A percentile compares a stretch with the other conserved stretches of the same genome.
These are phyloP conservation scores for Cryptocephalus moraei DNA, from an alignment of 2,888 invertebrate genomes.

Conservation along the genomic window DNA sequence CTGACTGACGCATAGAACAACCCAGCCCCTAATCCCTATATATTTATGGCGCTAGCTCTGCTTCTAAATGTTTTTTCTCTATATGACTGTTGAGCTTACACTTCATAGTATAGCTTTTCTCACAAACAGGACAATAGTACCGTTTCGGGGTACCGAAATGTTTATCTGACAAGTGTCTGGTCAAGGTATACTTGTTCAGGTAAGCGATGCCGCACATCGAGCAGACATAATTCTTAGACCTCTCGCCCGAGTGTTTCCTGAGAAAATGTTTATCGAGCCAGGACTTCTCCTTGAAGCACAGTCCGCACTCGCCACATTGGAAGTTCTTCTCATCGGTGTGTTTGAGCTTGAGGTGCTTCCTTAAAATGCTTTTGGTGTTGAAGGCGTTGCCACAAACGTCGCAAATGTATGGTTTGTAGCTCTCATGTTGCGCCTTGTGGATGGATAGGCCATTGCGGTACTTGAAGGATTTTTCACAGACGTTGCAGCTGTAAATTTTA, in stretches of 20 bases:
- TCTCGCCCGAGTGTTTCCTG: constrained; percentile 9
- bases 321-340: constrained; percentile 23
- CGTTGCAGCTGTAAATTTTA: constrained; percentile 20
- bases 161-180: constrained; percentile 11
- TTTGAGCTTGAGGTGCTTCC: constrained; percentile 22
- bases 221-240: constrained; percentile 12
- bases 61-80: constrained; percentile 8
- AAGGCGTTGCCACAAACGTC: constrained; percentile 25
- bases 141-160: constrained; percentile 9
- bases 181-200: constrained; percentile 12
- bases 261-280: constrained; percentile 24
- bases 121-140: constrained; percentile 11
- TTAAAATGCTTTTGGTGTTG: constrained; percentile 23
- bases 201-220: constrained; percentile 9
- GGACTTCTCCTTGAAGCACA: constrained; percentile 23
- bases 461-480: constrained; percentile 24
- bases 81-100: constrained; percentile 11
- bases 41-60: no score
- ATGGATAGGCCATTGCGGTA: constrained; percentile 23
- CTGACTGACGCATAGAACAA: no score
- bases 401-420: constrained; percentile 23
- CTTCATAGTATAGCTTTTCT: constrained; percentile 13
- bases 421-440: constrained; percentile 23
- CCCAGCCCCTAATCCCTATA: no score
- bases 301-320: constrained; percentile 22